Conservation (phyloP, 2,113 vertebrate genomes). For the Actenoides hombroni region DNA sequence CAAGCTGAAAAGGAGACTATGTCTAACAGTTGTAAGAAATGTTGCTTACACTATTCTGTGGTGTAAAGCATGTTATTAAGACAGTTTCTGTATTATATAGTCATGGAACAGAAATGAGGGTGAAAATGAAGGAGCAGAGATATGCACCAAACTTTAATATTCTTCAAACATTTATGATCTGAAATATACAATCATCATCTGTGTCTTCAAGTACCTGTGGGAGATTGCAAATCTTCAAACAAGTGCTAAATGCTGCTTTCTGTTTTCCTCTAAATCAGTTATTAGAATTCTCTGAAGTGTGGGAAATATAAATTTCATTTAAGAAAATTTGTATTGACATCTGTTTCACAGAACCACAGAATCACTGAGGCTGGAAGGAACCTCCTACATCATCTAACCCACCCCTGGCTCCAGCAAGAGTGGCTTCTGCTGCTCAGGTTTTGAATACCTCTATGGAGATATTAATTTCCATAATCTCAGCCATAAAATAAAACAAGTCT, state of each 20-base stretch:
- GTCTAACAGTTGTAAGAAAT: neutral
- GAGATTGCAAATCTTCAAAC: neutral
- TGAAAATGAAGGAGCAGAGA: neutral
- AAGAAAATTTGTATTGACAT: neutral
- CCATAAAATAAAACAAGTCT: neutral
- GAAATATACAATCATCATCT: neutral
- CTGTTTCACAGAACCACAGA: neutral
- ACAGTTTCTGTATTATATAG: neutral
- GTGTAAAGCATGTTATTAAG: neutral
- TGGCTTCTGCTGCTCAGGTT: neutral
- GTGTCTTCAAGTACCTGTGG: neutral
- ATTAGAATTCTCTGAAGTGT: neutral
- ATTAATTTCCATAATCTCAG: neutral
- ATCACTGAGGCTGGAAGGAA: neutral
- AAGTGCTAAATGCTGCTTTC: slow-evolving; percentile 13
- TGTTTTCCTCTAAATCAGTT: slow-evolving; percentile 15
- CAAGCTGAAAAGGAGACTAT: neutral
- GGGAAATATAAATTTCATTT: slow-evolving; percentile 9
- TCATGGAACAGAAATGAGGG: neutral
- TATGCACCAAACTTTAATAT: neutral
- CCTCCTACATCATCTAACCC: neutral
- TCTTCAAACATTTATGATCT: neutral
- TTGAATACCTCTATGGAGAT: neutral
- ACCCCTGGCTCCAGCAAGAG: neutral
- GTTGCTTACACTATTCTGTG: neutral